Evolutionary conservation across 2,797 vertebrate species (phyloP), one percentile per base, ranked within the genome.

Genomic region (Bradypodion pumilum): DNA sequence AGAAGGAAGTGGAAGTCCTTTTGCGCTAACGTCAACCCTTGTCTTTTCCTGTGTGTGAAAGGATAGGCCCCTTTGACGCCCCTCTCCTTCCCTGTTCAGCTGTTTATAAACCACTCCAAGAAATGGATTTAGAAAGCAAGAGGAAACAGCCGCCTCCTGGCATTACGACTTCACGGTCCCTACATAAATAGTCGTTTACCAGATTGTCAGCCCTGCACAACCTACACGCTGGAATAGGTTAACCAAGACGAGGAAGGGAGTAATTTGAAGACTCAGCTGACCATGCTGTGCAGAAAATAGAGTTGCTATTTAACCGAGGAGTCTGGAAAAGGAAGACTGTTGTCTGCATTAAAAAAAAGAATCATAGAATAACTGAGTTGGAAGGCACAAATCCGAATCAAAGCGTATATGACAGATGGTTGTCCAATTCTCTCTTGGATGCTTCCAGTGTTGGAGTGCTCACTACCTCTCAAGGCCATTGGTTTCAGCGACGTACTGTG

Each of bases 81-180:
- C 27, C 44, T 32, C 68, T 4, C 65, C 15, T 15, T 46, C 69
- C 27, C 66, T 77, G 23, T 80, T 70, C 21, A 25, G 1, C 3
- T 83, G 52, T 78, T 85, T 16, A 65, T 59, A 68, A 76, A 13
- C 32, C 62, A 72, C n/a, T 82, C 12, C 65, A 77, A 81, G 87
- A 74, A 86, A 87, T 35, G 9, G 60, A 59, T 76, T 76, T 72
- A 46, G 75, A 65, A 80, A 70, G 66, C 21, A 42, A 49, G n/a
- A 44, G 52, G 3, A 56, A 77, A 7, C 69, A 32, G 72, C 78
- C 80, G 29, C 74, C 49, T 6, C 13, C 6, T 84, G 23, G 80
- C 74, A 49, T 19, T 35, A 37, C 3, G 80, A 8, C 12, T 73
- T 21, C 8, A 37, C 29, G 49, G 63, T 29, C 35, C 56, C 74